Evolutionary conservation across 1,140 invertebrate species (phyloP).

Genomic region (Brachionus asplanchnoidis): DNA sequence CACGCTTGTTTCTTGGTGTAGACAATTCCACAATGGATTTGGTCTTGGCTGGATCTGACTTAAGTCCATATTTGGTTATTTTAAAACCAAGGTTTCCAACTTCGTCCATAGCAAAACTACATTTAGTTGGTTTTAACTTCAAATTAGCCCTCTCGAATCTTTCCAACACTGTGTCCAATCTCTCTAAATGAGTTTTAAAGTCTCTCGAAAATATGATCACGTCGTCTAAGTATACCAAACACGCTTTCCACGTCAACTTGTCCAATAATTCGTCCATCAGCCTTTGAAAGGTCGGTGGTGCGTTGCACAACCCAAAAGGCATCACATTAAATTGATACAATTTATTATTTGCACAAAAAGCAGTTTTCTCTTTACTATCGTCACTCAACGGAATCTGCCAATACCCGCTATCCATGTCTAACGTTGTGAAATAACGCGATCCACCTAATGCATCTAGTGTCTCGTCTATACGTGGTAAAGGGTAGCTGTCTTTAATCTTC

Average conservation of each 20-base stretch:
- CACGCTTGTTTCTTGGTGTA: conserved; percentile 49
- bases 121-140: conserved; percentile 43
- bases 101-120: conserved; percentile 35
- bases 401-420: background rate
- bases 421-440: background rate
- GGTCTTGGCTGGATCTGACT: conserved; percentile 49
- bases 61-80: conserved; percentile 49
- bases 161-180: background rate
- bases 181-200: background rate
- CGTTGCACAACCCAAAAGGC: conserved; percentile 2
- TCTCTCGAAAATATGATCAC: background rate
- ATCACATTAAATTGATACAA: conserved; percentile 16
- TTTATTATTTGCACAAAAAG: conserved; percentile 1
- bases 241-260: background rate
- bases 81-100: conserved; percentile 46
- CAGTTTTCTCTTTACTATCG: conserved; percentile 14
- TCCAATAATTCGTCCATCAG: background rate
- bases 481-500: conserved; percentile 9
- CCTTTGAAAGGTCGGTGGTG: background rate
- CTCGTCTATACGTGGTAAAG: conserved; percentile 5
- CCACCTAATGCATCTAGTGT: background rate
- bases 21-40: conserved; percentile 49
- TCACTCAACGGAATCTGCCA: background rate
- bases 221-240: background rate
- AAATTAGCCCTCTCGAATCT: conserved; percentile 43